Percentiles rank a stretch among this genome's conserved stretches.
These are phyloP conservation scores for Ptycholaimellus sp. DNA, from an alignment of 2,888 invertebrate genomes.

Conservation along the genomic window DNA sequence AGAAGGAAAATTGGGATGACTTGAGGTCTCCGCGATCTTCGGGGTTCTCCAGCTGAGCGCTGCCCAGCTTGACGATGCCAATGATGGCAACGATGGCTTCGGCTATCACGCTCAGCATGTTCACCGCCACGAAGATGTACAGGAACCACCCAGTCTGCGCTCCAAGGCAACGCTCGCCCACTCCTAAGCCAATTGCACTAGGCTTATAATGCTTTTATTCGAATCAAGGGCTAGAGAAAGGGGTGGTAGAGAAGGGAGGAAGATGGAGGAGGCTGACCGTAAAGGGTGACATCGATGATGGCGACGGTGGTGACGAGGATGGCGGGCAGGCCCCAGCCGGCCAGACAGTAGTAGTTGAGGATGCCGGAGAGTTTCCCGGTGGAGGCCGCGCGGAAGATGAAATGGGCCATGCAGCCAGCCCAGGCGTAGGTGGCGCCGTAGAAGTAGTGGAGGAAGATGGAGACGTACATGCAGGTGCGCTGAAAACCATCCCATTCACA, in stretches of 20 bases:
- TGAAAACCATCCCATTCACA: constrained; percentile 3
- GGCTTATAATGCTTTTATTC: not conserved
- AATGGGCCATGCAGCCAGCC: constrained; percentile 2
- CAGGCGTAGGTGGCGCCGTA: constrained; percentile 7
- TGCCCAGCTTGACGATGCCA: not conserved
- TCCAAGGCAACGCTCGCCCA: constrained; percentile 5
- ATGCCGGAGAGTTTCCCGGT: constrained; percentile 2
- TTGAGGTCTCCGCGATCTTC: too few species aligned
- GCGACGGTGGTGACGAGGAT: constrained; percentile 1
- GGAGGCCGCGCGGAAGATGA: constrained; percentile 3
- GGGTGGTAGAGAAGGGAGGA: not conserved
- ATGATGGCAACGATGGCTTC: not conserved
- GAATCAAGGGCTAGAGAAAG: not conserved
- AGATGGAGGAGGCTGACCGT: not conserved
- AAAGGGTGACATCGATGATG: not conserved
- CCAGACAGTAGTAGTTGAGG: constrained; percentile 1
- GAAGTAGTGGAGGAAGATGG: constrained; percentile 9
- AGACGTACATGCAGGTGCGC: constrained; percentile 7
- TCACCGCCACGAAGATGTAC: constrained; percentile 3
- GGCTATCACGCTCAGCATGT: not conserved
- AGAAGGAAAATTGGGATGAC: too few species aligned
- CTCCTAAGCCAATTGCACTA: not conserved
- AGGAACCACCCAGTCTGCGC: constrained; percentile 2
- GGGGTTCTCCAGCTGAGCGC: too few species aligned
- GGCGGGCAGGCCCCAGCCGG: constrained; percentile 4